Base-by-base conservation (phyloP, 2,888 invertebrate genomes). In the Darwinula stevensoni region DNA sequence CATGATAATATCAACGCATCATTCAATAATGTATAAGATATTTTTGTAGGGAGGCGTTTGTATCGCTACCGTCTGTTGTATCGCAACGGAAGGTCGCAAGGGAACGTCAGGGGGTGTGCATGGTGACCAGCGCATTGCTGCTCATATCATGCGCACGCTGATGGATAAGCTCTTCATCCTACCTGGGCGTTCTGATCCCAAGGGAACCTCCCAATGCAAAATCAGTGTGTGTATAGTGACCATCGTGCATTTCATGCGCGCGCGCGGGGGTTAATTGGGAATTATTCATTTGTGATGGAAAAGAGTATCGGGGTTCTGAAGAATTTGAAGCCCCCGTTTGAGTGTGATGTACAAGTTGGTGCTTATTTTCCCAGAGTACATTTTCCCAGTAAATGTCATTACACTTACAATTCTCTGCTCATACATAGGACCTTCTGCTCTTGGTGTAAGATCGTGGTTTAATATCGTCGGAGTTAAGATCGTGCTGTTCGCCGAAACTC, bases 1-100 rank as follows among this genome's bases (percentile, higher is more conserved):
- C 22, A 22, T 22, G 22, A 22, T 22, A 22, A 22, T 22, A 22
- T 22, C 22, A 22, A 22, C 22, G 22, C 22, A 22, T 22, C 22
- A 22, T 22, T 22, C 22, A 22, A 22, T 22, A 22, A 22, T 22
- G 22, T 22, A 22, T 22, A 22, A 22, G 22, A 22, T 22, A 22
- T 22, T 22, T 22, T 22, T 22, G 22, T 22, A 22, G 22, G 22
- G 22, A n/a, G 22, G 22, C 22, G 22, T 22, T 22, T 22, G 22
- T 22, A 22, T 22, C 22, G 22, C 22, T 22, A 22, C 22, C 22
- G 22, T 22, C 22, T 22, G 22, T 22, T 22, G 22, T 22, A 22
- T 22, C 22, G 22, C 22, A 22, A 22, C 22, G 22, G 22, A 22
- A 22, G 22, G 22, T 22, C 22, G 22, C 22, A 22, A 22, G 22